Evolutionary conservation across 2,113 vertebrate genomes (phyloP).

Genomic region (Indicator maculatus): DNA sequence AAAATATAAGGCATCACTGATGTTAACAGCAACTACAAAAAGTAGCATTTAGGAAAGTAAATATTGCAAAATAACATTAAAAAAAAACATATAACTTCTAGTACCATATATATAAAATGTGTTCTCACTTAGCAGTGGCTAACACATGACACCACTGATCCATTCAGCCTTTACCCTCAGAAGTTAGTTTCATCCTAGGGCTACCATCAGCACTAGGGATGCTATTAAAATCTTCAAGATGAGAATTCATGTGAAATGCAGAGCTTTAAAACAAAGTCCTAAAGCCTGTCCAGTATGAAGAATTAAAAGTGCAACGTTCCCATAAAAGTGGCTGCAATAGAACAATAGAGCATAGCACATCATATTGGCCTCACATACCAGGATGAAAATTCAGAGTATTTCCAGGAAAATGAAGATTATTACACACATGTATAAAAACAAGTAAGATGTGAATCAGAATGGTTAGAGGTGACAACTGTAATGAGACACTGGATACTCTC

Average conservation of each 20-base stretch:
- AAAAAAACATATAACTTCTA: neutral
- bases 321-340: neutral
- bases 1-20: neutral
- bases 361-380: neutral
- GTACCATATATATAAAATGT: neutral
- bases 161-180: neutral
- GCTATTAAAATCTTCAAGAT: neutral
- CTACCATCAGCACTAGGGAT: rapidly evolving
- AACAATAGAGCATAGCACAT: neutral
- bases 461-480: neutral
- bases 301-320: neutral
- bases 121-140: neutral
- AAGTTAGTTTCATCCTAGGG: neutral
- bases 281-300: neutral
- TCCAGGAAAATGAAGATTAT: neutral
- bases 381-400: neutral
- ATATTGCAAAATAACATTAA: neutral
- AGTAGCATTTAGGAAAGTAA: neutral
- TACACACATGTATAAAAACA: neutral
- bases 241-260: neutral
- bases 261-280: neutral
- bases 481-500: neutral
- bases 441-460: neutral
- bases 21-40: neutral
- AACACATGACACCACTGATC: neutral